phyloP scores from a whole-genome alignment of 2,113 vertebrate genomes.

The Bos taurus region ARS-UCD2.0 NC_037357.1:8933001-8933500 shows the following conservation, averaged over 20 bases:
- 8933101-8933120: background rate
- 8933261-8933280: background rate
- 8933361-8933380: background rate
- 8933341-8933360: background rate
- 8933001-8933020: background rate
- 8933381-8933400: background rate
- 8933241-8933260: background rate
- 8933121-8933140: background rate
- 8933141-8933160: background rate
- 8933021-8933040: background rate
- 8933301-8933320: background rate
- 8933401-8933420: conserved; percentile 13
- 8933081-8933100: background rate
- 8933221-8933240: background rate
- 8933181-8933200: background rate
- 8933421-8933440: background rate
- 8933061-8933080: background rate
- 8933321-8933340: conserved; percentile 10
- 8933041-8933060: background rate
- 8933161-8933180: background rate
- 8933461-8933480: background rate
- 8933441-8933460: background rate
- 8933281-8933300: background rate
- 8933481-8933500: conserved; percentile 41
- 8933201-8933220: background rate